These are phyloP conservation scores for Chelonus formosanus DNA, from an alignment of 2,888 invertebrate species.

Conservation along the genomic window DNA sequence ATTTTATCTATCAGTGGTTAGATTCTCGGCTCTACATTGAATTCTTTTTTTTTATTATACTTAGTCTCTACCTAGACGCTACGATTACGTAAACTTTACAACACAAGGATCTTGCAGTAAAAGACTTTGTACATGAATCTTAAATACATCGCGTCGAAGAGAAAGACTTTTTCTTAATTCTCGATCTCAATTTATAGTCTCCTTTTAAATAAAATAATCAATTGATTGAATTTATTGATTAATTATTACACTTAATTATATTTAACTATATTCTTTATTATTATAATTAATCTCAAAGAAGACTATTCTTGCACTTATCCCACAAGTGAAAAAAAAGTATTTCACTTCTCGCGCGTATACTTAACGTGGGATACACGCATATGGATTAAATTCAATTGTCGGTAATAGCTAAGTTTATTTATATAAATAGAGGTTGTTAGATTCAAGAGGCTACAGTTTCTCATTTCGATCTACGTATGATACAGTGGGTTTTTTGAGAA, in stretches of 20 bases:
- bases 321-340: constrained; percentile 40
- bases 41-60: constrained; percentile 54
- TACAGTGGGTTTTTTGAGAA: constrained; percentile 42
- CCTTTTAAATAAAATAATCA: not conserved
- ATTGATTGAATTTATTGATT: constrained; percentile 2
- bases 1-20: constrained; percentile 58
- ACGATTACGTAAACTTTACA: constrained; percentile 66
- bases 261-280: not conserved
- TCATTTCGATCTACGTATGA: constrained; percentile 46
- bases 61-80: constrained; percentile 61
- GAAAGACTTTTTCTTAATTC: constrained; percentile 23
- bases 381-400: constrained; percentile 59
- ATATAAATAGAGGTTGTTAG: constrained; percentile 62
- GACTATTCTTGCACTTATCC: not conserved
- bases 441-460: constrained; percentile 56
- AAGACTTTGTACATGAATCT: constrained; percentile 62
- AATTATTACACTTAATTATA: not conserved
- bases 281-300: not conserved
- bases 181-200: too few species aligned
- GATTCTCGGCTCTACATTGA: constrained; percentile 49
- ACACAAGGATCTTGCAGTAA: constrained; percentile 62
- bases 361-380: constrained; percentile 58
- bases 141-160: constrained; percentile 51
- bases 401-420: constrained; percentile 59
- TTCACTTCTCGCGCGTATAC: constrained; percentile 47